Evolutionary conservation across 2,113 vertebrate genomes (phyloP).

Genomic region (Osmerus eperlanus): DNA sequence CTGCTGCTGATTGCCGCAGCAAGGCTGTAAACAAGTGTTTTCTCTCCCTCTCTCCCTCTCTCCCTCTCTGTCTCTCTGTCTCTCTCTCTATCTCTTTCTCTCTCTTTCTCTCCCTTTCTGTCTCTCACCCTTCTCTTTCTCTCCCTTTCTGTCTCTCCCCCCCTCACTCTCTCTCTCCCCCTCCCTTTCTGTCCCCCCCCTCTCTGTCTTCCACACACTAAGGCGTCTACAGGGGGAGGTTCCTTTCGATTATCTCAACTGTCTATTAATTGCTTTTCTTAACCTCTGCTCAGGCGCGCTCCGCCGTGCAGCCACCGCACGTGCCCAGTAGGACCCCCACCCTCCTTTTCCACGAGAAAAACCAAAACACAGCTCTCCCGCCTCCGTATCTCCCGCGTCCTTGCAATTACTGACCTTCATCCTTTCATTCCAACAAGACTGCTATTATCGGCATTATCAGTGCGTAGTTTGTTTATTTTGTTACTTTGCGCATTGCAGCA

Average conservation of each 20-base stretch:
- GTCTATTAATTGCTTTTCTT: conserved; percentile 74
- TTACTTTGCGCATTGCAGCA: conserved; percentile 50
- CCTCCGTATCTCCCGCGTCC: conserved; percentile 46
- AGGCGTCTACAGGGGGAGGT: conserved; percentile 64
- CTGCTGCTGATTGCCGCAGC: conserved; percentile 58
- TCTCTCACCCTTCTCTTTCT: not conserved
- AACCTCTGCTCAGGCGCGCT: conserved; percentile 65
- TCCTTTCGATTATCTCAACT: conserved; percentile 71
- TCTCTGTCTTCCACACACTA: conserved; percentile 14
- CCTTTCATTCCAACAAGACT: conserved; percentile 54
- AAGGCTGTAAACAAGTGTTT: conserved; percentile 63
- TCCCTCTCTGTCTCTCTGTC: conserved; percentile 33
- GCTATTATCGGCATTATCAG: conserved; percentile 55
- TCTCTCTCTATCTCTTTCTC: not conserved
- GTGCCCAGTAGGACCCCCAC: conserved; percentile 53
- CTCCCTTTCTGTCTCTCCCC: conserved; percentile 18
- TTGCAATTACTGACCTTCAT: conserved; percentile 65
- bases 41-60: conserved; percentile 26
- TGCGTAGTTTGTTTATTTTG: conserved; percentile 55
- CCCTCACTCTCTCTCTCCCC: conserved; percentile 21
- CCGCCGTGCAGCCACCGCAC: conserved; percentile 57
- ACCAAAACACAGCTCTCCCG: conserved; percentile 41
- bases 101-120: conserved; percentile 26
- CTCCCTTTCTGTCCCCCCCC: conserved; percentile 24
- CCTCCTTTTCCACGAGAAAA: conserved; percentile 38